phyloP scores from a whole-genome alignment of 1,140 invertebrate genomes.

The Camponotus pennsylvanicus region DNA sequence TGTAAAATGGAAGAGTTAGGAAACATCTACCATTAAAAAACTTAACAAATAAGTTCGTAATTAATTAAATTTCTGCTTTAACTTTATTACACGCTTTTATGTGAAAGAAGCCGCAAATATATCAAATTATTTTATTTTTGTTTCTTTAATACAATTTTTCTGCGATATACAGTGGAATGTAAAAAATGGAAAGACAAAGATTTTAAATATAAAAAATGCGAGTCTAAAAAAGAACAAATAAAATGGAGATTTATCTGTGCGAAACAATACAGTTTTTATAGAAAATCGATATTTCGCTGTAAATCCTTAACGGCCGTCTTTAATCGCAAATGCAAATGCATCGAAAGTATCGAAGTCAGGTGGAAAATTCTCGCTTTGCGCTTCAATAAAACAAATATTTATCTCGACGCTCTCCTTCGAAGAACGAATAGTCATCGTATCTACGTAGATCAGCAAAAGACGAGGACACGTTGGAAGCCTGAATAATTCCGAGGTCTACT shows the following conservation, averaged over 20 bases:
- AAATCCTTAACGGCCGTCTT: not conserved
- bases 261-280: not conserved
- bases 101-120: not conserved
- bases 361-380: constrained; percentile 25
- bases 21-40: constrained; percentile 3
- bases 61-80: not conserved
- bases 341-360: not conserved
- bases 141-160: not conserved
- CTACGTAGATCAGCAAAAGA: constrained; percentile 38
- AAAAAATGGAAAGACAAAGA: not conserved
- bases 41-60: not conserved
- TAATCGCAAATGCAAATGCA: not conserved
- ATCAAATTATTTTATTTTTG: not conserved
- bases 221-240: not conserved
- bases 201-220: not conserved
- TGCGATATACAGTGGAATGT: not conserved
- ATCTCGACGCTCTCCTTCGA: not conserved
- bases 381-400: constrained; percentile 41
- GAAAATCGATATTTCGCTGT: not conserved
- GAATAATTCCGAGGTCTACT: constrained; percentile 66
- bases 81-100: not conserved
- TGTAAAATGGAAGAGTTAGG: constrained; percentile 11
- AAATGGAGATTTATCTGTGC: not conserved
- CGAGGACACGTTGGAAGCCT: constrained; percentile 23
- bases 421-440: constrained; percentile 11